phyloP scores from a whole-genome alignment of 2,797 vertebrate genomes.

The Luscinia megarhynchos region DNA sequence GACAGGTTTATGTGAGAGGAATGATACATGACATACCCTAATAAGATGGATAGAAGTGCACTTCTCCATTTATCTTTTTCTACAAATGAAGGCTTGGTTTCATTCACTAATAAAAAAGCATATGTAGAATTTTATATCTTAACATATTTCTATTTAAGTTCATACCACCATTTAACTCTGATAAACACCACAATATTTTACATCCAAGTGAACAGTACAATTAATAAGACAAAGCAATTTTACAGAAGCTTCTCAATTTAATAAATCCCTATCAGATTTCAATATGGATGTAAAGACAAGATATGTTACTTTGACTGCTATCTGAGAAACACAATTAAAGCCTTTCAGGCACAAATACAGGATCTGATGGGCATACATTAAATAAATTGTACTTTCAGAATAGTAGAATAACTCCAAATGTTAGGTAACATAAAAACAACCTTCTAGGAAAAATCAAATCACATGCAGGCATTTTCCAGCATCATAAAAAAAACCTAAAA shows the following conservation, averaged over 20 bases:
- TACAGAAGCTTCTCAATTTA: conserved; percentile 16
- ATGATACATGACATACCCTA: not conserved
- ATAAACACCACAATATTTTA: not conserved
- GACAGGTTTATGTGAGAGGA: not conserved
- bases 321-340: conserved; percentile 14
- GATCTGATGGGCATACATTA: not conserved
- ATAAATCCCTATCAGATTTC: conserved; percentile 6
- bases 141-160: not conserved
- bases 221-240: conserved; percentile 19
- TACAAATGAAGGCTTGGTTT: not conserved
- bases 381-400: not conserved
- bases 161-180: not conserved
- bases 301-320: not conserved
- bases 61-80: not conserved
- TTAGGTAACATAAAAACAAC: not conserved
- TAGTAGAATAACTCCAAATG: not conserved
- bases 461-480: not conserved
- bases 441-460: not conserved
- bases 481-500: not conserved
- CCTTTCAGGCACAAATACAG: not conserved
- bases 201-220: not conserved
- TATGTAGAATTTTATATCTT: not conserved
- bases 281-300: not conserved
- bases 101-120: conserved; percentile 14
- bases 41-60: not conserved